These are phyloP conservation scores for Chrysomallon squamiferum DNA, from an alignment of 1,140 invertebrate species.

Conservation along the genomic window DNA sequence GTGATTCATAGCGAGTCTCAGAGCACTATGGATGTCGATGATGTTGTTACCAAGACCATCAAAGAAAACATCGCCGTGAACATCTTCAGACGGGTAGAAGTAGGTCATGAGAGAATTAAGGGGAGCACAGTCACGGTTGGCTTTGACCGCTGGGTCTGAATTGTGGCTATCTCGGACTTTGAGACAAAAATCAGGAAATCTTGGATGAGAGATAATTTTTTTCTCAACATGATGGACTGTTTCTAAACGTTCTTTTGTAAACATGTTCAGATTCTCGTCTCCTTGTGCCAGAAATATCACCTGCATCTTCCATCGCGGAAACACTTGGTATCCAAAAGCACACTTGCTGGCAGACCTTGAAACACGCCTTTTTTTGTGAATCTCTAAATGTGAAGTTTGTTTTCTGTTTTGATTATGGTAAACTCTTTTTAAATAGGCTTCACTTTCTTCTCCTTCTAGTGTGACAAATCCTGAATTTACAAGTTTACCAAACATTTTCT, in stretches of 20 bases:
- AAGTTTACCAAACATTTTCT: background rate
- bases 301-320: conserved; percentile 22
- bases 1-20: conserved; percentile 51
- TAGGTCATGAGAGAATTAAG: conserved; percentile 54
- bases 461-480: background rate
- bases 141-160: conserved; percentile 31
- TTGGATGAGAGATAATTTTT: conserved; percentile 37
- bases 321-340: background rate
- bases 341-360: conserved; percentile 25
- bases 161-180: conserved; percentile 22
- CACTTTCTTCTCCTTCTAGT: background rate
- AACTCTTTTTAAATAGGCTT: background rate
- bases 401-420: background rate
- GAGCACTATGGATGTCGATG: conserved; percentile 43
- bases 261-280: conserved; percentile 44
- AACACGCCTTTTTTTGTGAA: background rate
- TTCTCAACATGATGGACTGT: conserved; percentile 49
- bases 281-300: conserved; percentile 40
- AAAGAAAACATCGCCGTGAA: conserved; percentile 28
- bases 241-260: conserved; percentile 46
- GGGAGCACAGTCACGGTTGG: conserved; percentile 44
- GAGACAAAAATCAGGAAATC: conserved; percentile 49
- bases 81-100: conserved; percentile 51
- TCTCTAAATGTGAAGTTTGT: background rate
- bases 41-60: conserved; percentile 47